Evolutionary conservation across 64 coral and sea anemone species (phyloP).

Genomic region (Porites australiensis): DNA sequence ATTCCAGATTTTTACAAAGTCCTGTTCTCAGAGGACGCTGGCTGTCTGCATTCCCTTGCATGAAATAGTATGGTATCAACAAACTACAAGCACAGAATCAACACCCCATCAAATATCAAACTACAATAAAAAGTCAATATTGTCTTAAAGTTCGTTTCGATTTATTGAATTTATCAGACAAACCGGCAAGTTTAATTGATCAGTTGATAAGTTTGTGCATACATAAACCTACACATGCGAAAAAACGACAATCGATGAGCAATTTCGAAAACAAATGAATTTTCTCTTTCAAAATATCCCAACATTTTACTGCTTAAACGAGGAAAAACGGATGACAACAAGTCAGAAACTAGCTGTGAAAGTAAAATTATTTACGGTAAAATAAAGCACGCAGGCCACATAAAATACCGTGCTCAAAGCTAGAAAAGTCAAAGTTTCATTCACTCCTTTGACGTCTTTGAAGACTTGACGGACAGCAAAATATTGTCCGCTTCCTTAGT

Average conservation of each 20-base stretch:
- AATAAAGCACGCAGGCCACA: not conserved
- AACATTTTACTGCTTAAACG: too few relatives aligned
- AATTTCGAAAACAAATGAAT: too few relatives aligned
- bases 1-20: slow-evolving; percentile 6
- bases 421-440: too few relatives aligned
- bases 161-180: not conserved
- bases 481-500: not conserved
- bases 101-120: not conserved
- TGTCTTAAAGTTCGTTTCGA: not conserved
- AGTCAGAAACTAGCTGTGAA: not conserved
- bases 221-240: not conserved
- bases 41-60: not conserved
- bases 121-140: not conserved
- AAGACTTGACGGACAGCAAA: too few relatives aligned
- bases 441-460: too few relatives aligned
- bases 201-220: not conserved
- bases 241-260: not conserved
- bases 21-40: not conserved
- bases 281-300: too few relatives aligned
- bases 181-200: not conserved
- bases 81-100: not conserved
- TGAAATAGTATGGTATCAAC: not conserved
- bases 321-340: not conserved
- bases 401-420: not conserved
- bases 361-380: not conserved